Evolutionary conservation across 35 echinoderm and acorn worm species (phyloP).

Genomic region (Lytechinus pictus): DNA sequence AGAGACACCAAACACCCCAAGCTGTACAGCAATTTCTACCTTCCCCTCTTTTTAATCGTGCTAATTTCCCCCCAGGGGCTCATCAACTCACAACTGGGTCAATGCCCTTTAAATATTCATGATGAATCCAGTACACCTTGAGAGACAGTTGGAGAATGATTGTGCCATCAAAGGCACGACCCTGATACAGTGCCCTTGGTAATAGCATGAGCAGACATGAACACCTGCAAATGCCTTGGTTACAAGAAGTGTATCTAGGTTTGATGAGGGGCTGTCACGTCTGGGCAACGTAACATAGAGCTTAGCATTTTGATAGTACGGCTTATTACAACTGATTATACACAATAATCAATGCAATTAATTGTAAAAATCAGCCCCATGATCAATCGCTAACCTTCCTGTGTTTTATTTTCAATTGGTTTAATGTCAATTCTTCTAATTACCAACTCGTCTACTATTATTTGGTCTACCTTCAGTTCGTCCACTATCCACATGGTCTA

Average conservation of each 20-base stretch:
- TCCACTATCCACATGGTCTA: no score
- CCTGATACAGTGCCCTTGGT: neutral
- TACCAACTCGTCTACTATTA: no score
- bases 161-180: neutral
- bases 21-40: neutral
- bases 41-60: neutral
- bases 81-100: neutral
- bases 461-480: no score
- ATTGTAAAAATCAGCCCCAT: no score
- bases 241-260: neutral
- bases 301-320: no score
- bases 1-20: neutral
- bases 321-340: no score
- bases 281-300: no score
- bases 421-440: no score
- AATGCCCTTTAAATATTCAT: neutral
- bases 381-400: no score
- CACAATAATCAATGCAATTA: no score
- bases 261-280: neutral
- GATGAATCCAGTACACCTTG: neutral
- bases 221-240: neutral
- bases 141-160: neutral
- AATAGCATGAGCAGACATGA: neutral
- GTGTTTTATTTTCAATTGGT: no score
- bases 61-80: neutral